Percentiles rank a stretch among this genome's conserved stretches.
Evolutionary conservation across 2,888 invertebrate genomes (phyloP).

Genomic region (Trachelus iudaicus): DNA sequence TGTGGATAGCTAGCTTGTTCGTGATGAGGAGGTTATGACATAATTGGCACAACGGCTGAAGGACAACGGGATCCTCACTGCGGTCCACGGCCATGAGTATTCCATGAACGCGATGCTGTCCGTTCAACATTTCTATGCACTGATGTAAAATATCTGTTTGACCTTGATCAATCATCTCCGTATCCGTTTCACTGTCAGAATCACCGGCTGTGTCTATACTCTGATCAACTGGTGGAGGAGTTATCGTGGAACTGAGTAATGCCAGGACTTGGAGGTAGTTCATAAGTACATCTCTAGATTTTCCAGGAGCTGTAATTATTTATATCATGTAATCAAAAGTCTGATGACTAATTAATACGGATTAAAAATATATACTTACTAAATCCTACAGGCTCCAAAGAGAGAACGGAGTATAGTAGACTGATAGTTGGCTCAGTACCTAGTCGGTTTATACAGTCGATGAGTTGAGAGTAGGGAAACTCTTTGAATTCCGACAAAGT

Average conservation of each 20-base stretch:
- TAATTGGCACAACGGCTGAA: constrained; percentile 79
- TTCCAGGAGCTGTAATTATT: constrained; percentile 37
- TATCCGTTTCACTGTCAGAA: constrained; percentile 71
- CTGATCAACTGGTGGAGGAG: constrained; percentile 65
- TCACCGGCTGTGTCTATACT: constrained; percentile 67
- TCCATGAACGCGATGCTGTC: constrained; percentile 70
- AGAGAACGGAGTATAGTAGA: constrained; percentile 77
- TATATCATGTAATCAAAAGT: not conserved
- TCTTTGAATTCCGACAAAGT: constrained; percentile 69
- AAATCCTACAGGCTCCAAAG: constrained; percentile 74
- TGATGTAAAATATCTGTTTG: constrained; percentile 68
- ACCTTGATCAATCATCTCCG: constrained; percentile 69
- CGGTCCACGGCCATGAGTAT: constrained; percentile 68
- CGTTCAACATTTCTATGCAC: constrained; percentile 77
- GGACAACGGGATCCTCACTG: constrained; percentile 68
- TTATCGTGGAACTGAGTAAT: constrained; percentile 62
- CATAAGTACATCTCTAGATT: constrained; percentile 54
- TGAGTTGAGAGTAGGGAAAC: constrained; percentile 68
- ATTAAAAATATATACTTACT: constrained; percentile 67
- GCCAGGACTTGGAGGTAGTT: constrained; percentile 72
- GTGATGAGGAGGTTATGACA: constrained; percentile 87
- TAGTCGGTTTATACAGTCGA: constrained; percentile 64
- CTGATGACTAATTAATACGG: not conserved
- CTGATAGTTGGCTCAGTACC: constrained; percentile 70
- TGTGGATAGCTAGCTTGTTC: constrained; percentile 84